A percentile compares a stretch with the other conserved stretches of the same genome.
These are phyloP conservation scores for Osmerus eperlanus DNA, from an alignment of 2,113 vertebrate species.

Conservation along the genomic window DNA sequence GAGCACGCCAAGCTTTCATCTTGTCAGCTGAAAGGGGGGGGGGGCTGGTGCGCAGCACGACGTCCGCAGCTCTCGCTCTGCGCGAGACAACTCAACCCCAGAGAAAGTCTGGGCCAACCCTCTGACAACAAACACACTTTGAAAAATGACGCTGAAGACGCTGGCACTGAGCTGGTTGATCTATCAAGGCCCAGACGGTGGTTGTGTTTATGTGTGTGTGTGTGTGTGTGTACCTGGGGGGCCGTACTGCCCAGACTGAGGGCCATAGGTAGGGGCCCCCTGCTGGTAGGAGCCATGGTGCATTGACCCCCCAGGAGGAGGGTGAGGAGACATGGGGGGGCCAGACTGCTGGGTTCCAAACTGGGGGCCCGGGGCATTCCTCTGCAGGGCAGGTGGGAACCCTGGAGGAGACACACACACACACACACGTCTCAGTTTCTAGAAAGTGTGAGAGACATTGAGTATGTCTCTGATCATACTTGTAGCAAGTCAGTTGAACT, in stretches of 20 bases:
- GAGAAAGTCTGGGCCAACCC: neutral
- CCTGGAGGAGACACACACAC: constrained; percentile 60
- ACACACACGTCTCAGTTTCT: neutral
- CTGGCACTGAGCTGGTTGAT: neutral
- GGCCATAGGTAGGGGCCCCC: constrained; percentile 72
- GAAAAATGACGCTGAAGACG: too few species aligned
- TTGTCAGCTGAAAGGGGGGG: neutral
- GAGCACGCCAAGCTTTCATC: neutral
- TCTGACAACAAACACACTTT: neutral
- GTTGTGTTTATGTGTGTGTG: neutral
- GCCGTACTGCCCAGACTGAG: constrained; percentile 77
- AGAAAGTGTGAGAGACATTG: neutral
- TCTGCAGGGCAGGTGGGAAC: constrained; percentile 82
- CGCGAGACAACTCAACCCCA: neutral
- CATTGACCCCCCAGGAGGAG: constrained; percentile 76
- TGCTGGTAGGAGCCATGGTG: constrained; percentile 86
- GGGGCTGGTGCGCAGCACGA: neutral
- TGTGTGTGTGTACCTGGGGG: constrained; percentile 78
- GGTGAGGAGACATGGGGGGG: constrained; percentile 85
- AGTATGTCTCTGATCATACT: neutral
- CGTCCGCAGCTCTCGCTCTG: neutral
- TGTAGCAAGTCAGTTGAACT: neutral
- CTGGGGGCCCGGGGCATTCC: constrained; percentile 80
- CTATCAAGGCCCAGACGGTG: neutral
- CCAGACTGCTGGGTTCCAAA: constrained; percentile 85